Conservation (phyloP, 2,797 vertebrate species). For the Xyrichtys novacula region DNA sequence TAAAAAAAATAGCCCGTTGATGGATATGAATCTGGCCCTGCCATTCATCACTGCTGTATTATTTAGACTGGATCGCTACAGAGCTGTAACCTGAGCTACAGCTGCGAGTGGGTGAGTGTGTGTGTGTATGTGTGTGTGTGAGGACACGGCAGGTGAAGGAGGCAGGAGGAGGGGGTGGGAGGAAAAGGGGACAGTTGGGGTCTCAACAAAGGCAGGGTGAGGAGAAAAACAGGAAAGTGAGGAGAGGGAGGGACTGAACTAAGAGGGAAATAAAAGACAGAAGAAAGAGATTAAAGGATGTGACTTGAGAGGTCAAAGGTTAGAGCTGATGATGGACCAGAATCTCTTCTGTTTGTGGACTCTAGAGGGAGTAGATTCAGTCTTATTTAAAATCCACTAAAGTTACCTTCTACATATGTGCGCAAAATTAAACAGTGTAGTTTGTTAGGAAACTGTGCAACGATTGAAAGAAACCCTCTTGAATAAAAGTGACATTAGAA, state of each 20-base stretch:
- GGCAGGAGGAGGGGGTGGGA: constrained; percentile 4
- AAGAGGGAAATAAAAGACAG: constrained; percentile 12
- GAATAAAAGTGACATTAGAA: too few relatives aligned
- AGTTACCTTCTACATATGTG: not conserved
- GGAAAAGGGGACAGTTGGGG: constrained; percentile 29
- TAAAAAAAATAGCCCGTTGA: constrained; percentile 90
- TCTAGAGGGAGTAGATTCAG: not conserved
- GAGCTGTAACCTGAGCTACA: constrained; percentile 96
- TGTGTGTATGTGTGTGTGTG: constrained; percentile 42
- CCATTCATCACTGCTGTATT: constrained; percentile 99
- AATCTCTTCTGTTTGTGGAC: not conserved
- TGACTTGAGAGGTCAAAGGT: constrained; percentile 15
- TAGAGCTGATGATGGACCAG: constrained; percentile 1
- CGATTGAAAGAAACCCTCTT: too few relatives aligned
- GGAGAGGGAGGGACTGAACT: not conserved
- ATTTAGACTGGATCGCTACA: constrained; percentile 98
- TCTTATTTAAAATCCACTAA: not conserved
- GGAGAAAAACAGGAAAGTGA: constrained; percentile 17
- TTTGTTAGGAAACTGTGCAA: too few relatives aligned
- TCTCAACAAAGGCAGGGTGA: constrained; percentile 31
- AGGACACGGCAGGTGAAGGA: constrained; percentile 51
- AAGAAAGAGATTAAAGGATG: constrained; percentile 17
- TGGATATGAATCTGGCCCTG: constrained; percentile 94
- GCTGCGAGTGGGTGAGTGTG: constrained; percentile 50
- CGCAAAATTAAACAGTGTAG: too few relatives aligned